A percentile compares a stretch with the other conserved stretches of the same genome.
Evolutionary conservation across 2,888 invertebrate species (phyloP).

Genomic region (Nemoura dubitans): DNA sequence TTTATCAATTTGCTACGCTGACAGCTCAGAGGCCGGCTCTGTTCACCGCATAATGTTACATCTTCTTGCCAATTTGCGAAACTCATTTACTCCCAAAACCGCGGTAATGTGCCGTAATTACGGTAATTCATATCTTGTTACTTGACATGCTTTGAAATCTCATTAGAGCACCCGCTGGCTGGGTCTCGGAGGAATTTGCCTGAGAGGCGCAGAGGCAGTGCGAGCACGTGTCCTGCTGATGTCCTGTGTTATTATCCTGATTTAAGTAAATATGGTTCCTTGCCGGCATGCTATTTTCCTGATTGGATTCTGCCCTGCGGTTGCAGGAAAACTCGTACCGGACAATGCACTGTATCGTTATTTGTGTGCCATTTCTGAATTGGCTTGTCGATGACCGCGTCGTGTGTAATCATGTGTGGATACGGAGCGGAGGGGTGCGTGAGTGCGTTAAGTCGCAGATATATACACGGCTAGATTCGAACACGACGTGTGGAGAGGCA

Average conservation of each 20-base stretch:
- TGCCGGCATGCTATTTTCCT: no score
- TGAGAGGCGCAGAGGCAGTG: neutral
- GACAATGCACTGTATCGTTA: no score
- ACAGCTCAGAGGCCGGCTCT: neutral
- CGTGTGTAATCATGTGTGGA: no score
- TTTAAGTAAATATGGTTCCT: neutral
- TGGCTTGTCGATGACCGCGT: no score
- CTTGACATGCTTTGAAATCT: neutral
- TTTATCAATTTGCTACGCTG: neutral
- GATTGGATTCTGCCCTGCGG: no score
- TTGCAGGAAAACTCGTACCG: no score
- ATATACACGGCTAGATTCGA: no score
- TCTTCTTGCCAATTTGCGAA: neutral
- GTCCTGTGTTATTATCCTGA: neutral
- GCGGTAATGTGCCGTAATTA: neutral
- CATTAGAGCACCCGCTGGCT: neutral
- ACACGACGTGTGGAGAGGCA: no score
- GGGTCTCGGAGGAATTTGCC: neutral
- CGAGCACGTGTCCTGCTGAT: neutral
- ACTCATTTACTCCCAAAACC: conserved; percentile 12
- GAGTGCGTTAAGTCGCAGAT: neutral
- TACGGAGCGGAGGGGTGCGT: no score
- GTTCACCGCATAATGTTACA: neutral
- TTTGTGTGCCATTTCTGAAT: no score
- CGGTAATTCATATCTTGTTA: conserved; percentile 7